Conservation (phyloP, 2,113 vertebrate genomes). For the Chaetodon trifascialis region DNA sequence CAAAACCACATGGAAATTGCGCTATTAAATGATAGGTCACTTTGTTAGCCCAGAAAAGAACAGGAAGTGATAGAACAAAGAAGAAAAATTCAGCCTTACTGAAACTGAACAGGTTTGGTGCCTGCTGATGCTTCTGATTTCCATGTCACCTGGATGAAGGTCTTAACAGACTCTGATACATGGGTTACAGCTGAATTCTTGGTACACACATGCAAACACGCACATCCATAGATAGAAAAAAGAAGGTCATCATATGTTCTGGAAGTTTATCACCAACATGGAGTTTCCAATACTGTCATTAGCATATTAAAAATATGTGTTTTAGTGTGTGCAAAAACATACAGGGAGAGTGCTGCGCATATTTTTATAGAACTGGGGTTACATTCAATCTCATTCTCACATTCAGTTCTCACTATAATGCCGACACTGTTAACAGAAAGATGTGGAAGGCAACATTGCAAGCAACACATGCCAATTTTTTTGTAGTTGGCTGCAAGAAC, state of each 20-base stretch:
- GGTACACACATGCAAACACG: neutral
- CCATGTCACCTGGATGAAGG: conserved; percentile 81
- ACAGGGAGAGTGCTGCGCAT: too few relatives aligned
- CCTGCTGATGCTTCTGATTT: conserved; percentile 58
- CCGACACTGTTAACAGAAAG: too few relatives aligned
- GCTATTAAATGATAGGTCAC: neutral
- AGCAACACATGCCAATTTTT: too few relatives aligned
- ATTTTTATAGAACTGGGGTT: too few relatives aligned
- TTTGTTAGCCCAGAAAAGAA: neutral
- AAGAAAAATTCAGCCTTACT: conserved; percentile 69
- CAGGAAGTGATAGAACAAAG: neutral
- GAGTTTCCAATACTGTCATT: too few relatives aligned
- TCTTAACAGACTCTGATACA: conserved; percentile 62
- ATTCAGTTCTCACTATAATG: too few relatives aligned
- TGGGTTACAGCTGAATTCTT: conserved; percentile 86
- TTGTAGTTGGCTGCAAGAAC: too few relatives aligned
- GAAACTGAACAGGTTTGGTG: conserved; percentile 78
- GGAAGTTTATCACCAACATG: neutral
- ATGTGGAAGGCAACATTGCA: too few relatives aligned
- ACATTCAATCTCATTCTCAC: too few relatives aligned
- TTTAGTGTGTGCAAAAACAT: too few relatives aligned
- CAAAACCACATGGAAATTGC: neutral
- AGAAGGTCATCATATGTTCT: neutral
- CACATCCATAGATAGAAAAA: neutral
- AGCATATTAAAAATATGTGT: too few relatives aligned